Base-by-base conservation (phyloP, 1,140 invertebrate genomes). In the Monomorium pharaonis region DNA sequence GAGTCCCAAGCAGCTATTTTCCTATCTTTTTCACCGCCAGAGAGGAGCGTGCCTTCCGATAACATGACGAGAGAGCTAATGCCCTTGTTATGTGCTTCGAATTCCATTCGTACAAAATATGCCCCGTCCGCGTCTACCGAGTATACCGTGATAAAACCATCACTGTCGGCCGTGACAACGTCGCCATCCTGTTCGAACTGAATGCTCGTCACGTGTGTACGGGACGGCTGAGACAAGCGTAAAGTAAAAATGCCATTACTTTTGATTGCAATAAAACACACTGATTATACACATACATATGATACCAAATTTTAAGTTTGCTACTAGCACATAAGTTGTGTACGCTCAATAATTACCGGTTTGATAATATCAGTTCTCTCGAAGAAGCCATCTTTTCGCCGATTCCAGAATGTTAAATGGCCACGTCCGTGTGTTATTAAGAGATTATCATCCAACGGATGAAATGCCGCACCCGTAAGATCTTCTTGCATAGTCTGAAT, bases 71-170 rank as follows among this genome's bases (percentile, higher is more conserved):
- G 94, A 0, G 97, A 97, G 88, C 97, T 98, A 4, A 99, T 98
- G 33, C 97, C 97, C 93, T 98, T 98, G 84, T 97, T 98, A 91
- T 98, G 98, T 1, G 97, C 98, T 96, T 98, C 97, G 92, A 98
- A 98, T 95, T 98, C 97, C 96, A 98, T 97, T 85, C 97, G 96
- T 1, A 98, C 97, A 90, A 98, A 98, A 92, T 98, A 98, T 0
- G 98, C 97, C 0, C 98, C 98, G 87, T 98, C 98, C 18, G 97
- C 97, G 90, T 98, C 98, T 3, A 98, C 97, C 47, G 97, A 98
- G 95, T 99, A 99, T 76, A 99, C 97, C 9, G 98, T 99, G 75
- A 99, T 98, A 90, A 98, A 98, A 0, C 99, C 99, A 94, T 98
- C 98, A 74, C 98, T 98, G 92, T 99, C 98, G 3, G 98, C 99